These are phyloP conservation scores for Pionites leucogaster DNA, from an alignment of 2,113 vertebrate species.

Conservation along the genomic window DNA sequence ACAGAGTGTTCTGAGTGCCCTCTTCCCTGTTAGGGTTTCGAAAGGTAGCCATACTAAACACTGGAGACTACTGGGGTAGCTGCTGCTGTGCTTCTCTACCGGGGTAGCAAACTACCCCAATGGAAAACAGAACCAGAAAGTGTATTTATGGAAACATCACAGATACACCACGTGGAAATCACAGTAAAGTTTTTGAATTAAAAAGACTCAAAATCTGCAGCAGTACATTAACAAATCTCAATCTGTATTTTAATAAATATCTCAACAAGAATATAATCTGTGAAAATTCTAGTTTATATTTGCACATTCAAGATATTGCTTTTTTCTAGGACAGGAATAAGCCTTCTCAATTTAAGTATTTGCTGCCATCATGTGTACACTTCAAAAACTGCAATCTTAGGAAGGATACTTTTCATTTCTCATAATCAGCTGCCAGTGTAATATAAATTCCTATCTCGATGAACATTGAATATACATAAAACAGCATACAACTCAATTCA, in stretches of 20 bases:
- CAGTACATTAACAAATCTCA: background rate
- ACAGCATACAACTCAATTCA: background rate
- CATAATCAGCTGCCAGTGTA: background rate
- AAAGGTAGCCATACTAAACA: background rate
- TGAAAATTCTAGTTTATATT: background rate
- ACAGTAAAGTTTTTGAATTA: background rate
- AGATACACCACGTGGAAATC: background rate
- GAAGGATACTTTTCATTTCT: background rate
- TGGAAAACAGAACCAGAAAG: background rate
- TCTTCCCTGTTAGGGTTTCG: background rate
- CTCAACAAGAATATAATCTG: background rate
- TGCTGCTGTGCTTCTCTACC: accelerated
- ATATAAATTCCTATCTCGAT: background rate
- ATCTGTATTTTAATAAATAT: background rate
- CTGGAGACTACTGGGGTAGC: background rate
- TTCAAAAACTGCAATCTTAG: conserved; percentile 34
- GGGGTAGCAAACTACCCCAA: background rate
- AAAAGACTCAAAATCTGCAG: background rate
- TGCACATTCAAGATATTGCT: background rate
- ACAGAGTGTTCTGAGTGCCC: background rate
- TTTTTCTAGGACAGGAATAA: background rate
- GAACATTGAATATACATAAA: background rate
- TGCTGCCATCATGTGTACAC: conserved; percentile 74
- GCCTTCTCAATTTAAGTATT: conserved; percentile 12
- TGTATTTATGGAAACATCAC: background rate